A percentile compares a stretch with the other conserved stretches of the same genome.
Evolutionary conservation across 2,797 vertebrate genomes (phyloP).

Genomic region (Falco concolor): DNA sequence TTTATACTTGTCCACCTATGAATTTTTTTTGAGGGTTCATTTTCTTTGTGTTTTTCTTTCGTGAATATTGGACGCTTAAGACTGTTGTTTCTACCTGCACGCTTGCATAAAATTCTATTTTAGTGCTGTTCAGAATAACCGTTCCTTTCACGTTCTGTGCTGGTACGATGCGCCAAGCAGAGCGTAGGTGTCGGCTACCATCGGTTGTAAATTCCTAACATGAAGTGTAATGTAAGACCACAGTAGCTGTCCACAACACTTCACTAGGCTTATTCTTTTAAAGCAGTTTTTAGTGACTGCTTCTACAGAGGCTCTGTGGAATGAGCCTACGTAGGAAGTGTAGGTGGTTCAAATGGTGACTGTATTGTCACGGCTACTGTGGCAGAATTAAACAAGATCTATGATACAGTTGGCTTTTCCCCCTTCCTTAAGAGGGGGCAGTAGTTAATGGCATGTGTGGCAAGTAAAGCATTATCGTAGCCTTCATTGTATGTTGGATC

Average conservation of each 20-base stretch:
- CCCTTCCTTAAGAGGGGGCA: neutral
- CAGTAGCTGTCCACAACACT: neutral
- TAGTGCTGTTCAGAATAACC: neutral
- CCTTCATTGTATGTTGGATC: neutral
- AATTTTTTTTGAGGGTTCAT: neutral
- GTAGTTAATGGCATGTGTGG: neutral
- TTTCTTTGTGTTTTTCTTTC: neutral
- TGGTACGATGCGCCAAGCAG: neutral
- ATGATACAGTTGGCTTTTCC: neutral
- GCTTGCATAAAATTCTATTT: neutral
- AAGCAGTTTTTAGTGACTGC: neutral
- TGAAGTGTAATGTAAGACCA: neutral
- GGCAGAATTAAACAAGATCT: neutral
- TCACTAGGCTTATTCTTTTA: neutral
- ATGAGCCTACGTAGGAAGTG: neutral
- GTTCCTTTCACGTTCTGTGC: neutral
- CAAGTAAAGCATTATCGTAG: neutral
- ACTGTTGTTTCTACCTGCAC: neutral
- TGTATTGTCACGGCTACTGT: neutral
- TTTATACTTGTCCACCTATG: neutral
- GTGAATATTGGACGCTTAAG: neutral
- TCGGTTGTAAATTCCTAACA: neutral
- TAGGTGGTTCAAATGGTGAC: neutral
- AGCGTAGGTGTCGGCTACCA: neutral
- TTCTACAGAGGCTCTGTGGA: neutral